Evolutionary conservation across 2,888 invertebrate genomes (phyloP), one percentile per base, ranked within the genome.

Genomic region (Cheilosia vernalis): DNA sequence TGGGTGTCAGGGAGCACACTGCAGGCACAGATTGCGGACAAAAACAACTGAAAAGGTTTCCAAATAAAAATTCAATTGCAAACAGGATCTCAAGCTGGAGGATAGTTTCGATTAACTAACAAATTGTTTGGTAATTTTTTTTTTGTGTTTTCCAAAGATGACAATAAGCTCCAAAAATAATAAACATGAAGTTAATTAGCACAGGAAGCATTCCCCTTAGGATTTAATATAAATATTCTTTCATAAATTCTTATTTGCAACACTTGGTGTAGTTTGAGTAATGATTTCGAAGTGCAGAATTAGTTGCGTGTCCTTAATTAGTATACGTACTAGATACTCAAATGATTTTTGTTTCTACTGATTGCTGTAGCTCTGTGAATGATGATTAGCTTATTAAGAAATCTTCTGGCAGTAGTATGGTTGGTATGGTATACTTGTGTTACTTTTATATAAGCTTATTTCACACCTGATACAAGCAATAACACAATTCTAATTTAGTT

Each of bases 391-490:
- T 91, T 91, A 91, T 91, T 91, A 91, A 91, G 91, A 91, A 91
- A 91, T 91, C 91, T 91, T 91, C 91, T 91, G 91, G 91, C 90
- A 91, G 91, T 91, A 91, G 90, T 91, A 91, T 91, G 91, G 91
- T 91, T 91, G 91, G 91, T 91, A 91, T 91, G 91, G 91, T 90
- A 90, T 90, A 88, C 74, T 77, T 86, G 86, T 86, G 86, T 86
- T 85, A 85, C 66, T 77, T 81, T 85, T 64, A 69, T 60, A 74
- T 53, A 80, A 84, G 84, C 85, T 81, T 77, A 77, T 76, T 66
- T 85, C 73, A 80, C 58, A 53, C 42, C 55, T 63, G 70, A 72
- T 76, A 81, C 76, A 85, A 85, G 85, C 84, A 79, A 80, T 70
- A 74, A 84, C 84, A 81, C 81, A 85, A 81, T 67, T 83, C 33